Evolutionary conservation across 2,888 invertebrate species (phyloP), one percentile per base, ranked within the genome.

Genomic region (Apotomis turbidana): DNA sequence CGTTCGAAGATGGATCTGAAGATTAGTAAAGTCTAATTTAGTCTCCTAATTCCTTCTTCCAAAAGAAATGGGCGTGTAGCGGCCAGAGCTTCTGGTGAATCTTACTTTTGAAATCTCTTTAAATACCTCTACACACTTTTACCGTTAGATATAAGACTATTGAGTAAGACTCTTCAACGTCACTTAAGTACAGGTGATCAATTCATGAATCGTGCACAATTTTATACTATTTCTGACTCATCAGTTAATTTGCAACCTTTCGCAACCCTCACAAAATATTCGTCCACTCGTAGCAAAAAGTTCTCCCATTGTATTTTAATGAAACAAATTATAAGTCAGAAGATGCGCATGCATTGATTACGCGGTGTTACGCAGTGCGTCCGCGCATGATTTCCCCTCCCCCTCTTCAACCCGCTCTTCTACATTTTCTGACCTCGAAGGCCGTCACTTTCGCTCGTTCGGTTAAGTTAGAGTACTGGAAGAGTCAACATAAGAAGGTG

Each of bases 291-390:
- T 36, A 58, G 36, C 38, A 36, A 10, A 58, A 3, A n/a, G 49
- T 9, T 49, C 49, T 9, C 6, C 6, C n/a, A 12, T 58, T 41
- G 58, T 58, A 58, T 58, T 58, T n/a, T 10, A 58, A 12, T 58
- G 38, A 49, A 9, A 27, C 36, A 44, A 62, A 36, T 58, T 52
- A 58, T 64, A 52, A 70, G 58, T 64, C 63, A 44, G 57, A 51
- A 49, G 51, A 58, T 12, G 57, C 66, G 36, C 49, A n/a, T 78
- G 78, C 77, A 77, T 76, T 73, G 79, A 76, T 82, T 84, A 83
- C 81, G 79, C 60, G 70, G 15, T 74, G 78, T 86, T 86, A 82
- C 83, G 86, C 78, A 85, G 74, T 68, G 73, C 75, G 83, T 83
- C 84, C 83, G 81, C 81, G 81, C 84, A 82, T 84, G 80, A 59